phyloP scores from a whole-genome alignment of 2,888 invertebrate species.

The Vanessa cardui region DNA sequence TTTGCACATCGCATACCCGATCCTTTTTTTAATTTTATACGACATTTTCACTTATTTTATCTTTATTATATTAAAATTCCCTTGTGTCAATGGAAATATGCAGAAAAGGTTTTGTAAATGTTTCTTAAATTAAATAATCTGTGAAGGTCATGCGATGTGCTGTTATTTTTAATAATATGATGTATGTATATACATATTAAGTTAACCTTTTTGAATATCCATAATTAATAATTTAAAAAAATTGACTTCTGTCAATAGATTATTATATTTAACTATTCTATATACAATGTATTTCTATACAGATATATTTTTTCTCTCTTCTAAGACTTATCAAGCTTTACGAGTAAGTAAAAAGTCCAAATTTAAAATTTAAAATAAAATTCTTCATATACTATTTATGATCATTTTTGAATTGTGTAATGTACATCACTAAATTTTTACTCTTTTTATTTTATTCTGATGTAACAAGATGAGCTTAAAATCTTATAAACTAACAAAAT shows the following conservation, averaged over 20 bases:
- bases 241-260: background rate
- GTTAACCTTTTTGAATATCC: too few relatives aligned
- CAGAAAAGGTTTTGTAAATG: too few relatives aligned
- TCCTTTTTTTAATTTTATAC: background rate
- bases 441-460: background rate
- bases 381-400: too few relatives aligned
- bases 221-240: too few relatives aligned
- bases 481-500: too few relatives aligned
- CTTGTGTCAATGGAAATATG: too few relatives aligned
- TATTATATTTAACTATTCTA: background rate
- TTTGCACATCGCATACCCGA: background rate
- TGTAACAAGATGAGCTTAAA: too few relatives aligned
- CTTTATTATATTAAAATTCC: too few relatives aligned
- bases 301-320: background rate
- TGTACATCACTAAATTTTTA: background rate
- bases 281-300: conserved; percentile 1
- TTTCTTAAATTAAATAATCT: background rate
- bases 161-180: background rate
- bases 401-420: background rate
- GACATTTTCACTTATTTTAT: too few relatives aligned
- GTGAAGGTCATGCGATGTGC: background rate
- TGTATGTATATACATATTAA: too few relatives aligned
- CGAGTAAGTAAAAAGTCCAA: conserved; percentile 3
- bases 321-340: conserved; percentile 10
- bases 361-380: conserved; percentile 7